Evolutionary conservation across 2,797 vertebrate genomes (phyloP), one percentile per base, ranked within the genome.

Genomic region (Neopelma chrysocephalum): DNA sequence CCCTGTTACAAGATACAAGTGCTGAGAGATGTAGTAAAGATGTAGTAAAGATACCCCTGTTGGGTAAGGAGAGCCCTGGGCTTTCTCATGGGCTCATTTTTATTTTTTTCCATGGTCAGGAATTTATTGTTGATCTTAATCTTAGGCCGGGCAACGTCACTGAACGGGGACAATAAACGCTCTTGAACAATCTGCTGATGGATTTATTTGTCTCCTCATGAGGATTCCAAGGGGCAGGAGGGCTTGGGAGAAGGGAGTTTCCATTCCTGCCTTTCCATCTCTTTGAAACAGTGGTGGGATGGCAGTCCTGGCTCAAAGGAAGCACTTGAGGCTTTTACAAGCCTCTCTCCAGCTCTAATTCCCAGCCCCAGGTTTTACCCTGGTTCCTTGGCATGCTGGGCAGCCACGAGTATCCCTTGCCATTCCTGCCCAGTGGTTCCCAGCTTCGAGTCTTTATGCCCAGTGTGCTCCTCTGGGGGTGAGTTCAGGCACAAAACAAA

Each of bases 101-200:
- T 91, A 50, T 93, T 53, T 17, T 50, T 51, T 53, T 15, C 86
- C 78, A 26, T 7, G 58, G 64, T 38, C 92, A 97, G 96, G 96
- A 96, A 97, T 97, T 95, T 95, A 96, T 79, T 89, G 95, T 87
- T 90, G 97, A 97, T 97, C 86, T 79, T 97, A 96, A 97, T 97
- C 97, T 96, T 34, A 54, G 93, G 88, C 83, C 88, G 50, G 91
- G 72, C 48, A 81, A 87, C 22, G 21, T 94, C 91, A 94, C 82
- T 47, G 68, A 7, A 0, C 4, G 48, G 88, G 90, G 86, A 72
- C 90, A 93, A 87, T 95, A 96, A 96, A 91, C 68, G 66, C 84
- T 69, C 92, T 89, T 61, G 87, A 89, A 78, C 60, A 19, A 73
- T 91, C 75, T 90, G 82, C 85, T 91, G 93, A 95, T 83, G 56